Percentiles rank a stretch among this genome's conserved stretches.
Conservation (phyloP, 2,113 vertebrate genomes). For the Myotis brandtii region DNA sequence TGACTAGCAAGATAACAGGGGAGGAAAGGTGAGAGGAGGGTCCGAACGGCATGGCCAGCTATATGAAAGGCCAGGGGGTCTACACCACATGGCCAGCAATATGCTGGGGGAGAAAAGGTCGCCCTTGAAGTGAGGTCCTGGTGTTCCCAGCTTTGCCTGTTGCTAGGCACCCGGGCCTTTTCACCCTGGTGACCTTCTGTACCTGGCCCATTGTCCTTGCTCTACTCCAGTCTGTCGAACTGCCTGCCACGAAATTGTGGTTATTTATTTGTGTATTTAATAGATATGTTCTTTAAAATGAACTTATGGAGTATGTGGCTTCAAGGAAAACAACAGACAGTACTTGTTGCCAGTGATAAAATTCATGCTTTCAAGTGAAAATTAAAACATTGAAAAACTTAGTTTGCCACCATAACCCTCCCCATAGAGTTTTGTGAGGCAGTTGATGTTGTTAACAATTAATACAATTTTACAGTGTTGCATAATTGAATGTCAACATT, state of each 20-base stretch:
- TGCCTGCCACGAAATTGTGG: background rate
- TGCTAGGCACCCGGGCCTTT: background rate
- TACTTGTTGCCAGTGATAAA: background rate
- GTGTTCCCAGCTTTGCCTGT: background rate
- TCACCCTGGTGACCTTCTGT: background rate
- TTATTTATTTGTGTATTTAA: background rate
- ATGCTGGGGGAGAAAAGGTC: background rate
- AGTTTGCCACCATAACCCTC: background rate
- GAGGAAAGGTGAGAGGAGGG: background rate
- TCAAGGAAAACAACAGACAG: background rate
- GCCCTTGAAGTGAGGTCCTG: background rate
- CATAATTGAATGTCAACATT: background rate
- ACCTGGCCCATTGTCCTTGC: background rate
- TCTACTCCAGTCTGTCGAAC: background rate
- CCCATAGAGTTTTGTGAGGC: background rate
- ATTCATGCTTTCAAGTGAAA: constrained; percentile 4
- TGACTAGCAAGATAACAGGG: background rate
- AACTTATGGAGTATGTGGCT: background rate
- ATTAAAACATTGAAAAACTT: constrained; percentile 2
- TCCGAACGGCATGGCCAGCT: background rate
- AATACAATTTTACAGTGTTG: background rate
- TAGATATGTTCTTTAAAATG: background rate
- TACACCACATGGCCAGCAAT: background rate
- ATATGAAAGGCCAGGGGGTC: background rate
- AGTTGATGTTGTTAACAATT: background rate